Evolutionary conservation across 2,888 invertebrate species (phyloP), one percentile per base, ranked within the genome.

Genomic region (Aromia moschata): DNA sequence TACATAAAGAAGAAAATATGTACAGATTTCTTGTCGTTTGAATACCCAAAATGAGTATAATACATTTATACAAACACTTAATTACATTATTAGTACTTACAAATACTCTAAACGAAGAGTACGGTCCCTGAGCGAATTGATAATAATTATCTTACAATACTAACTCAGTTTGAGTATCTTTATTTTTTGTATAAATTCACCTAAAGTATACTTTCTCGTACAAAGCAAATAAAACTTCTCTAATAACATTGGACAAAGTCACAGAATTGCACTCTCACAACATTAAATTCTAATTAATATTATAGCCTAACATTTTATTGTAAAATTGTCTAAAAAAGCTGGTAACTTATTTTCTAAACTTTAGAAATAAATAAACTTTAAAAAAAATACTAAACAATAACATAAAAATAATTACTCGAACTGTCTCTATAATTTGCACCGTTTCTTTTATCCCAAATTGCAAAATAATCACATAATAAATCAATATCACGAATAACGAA

Each of bases 51-150:
- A 56, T 54, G 63, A 65, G 68, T 61, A 66, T 51, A 55, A 65
- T 68, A 69, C 69, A 70, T 70, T 70, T 70, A 69, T 70, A 70
- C 69, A 70, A 67, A 65, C 60, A 58, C 61, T 65, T 57, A 67
- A 25, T 51, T 56, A 47, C 25, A 52, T 61, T 56, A 63, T 64
- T 62, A 65, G 63, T 68, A 67, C 60, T 57, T 67, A 45, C 37
- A 51, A 43, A 56, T 64, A 62, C 59, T 59, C 58, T 40, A 49
- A 62, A n/a, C n/a, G 56, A 53, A 54, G 61, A 67, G 62, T 68
- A 70, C 67, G 69, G 70, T 74, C 74, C 74, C 74, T 74, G 74
- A 74, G 74, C 68, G 60, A 60, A 68, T 70, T 68, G 67, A 72
- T 72, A 72, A 74, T 68, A 67, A 68, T 67, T 69, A 70, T 65